These are phyloP conservation scores for Euzetes globulus DNA, from an alignment of 2,888 invertebrate species.

Conservation along the genomic window DNA sequence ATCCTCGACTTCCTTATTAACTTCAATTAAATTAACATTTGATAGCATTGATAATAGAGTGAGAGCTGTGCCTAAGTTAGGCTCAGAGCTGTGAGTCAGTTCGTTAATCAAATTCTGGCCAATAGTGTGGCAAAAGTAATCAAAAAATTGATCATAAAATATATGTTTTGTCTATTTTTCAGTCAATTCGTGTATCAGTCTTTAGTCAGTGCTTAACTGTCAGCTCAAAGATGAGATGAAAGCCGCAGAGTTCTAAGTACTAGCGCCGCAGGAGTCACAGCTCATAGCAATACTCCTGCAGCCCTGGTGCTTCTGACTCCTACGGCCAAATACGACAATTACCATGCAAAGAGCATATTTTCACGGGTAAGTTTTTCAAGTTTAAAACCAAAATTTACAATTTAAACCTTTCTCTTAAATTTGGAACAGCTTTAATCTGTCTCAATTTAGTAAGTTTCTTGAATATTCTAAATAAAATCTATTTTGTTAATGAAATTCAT, in stretches of 20 bases:
- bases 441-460: too few relatives aligned
- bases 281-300: conserved; percentile 41
- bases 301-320: conserved; percentile 41
- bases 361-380: not conserved
- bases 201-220: not conserved
- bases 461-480: too few relatives aligned
- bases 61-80: not conserved
- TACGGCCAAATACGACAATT: not conserved
- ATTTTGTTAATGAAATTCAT: too few relatives aligned
- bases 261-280: conserved; percentile 43
- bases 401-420: too few relatives aligned
- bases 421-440: too few relatives aligned
- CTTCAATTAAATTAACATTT: conserved; percentile 1
- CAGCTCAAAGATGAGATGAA: not conserved
- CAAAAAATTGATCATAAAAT: not conserved
- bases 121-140: conserved; percentile 1
- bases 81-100: not conserved
- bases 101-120: not conserved
- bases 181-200: not conserved
- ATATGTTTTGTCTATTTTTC: conserved; percentile 8
- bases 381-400: too few relatives aligned
- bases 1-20: conserved; percentile 34
- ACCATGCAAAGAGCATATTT: not conserved
- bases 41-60: conserved; percentile 1
- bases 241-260: conserved; percentile 41